Evolutionary conservation across 2,888 invertebrate genomes (phyloP).

Genomic region (Amorpha juglandis): DNA sequence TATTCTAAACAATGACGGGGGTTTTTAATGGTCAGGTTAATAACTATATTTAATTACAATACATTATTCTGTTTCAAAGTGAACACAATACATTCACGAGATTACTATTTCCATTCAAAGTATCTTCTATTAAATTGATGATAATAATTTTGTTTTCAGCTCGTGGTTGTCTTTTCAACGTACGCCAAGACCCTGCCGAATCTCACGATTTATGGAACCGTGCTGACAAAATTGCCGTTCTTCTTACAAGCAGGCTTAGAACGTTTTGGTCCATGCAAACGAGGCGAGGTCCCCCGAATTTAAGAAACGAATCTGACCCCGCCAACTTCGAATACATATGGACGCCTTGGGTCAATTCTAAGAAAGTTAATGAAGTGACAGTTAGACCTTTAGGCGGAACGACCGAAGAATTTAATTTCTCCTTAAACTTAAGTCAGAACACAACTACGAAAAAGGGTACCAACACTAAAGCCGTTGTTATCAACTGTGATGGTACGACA

Average conservation of each 20-base stretch:
- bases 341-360: slow-evolving; percentile 84
- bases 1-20: too few relatives aligned
- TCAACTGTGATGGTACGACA: slow-evolving; percentile 61
- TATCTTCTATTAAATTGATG: slow-evolving; percentile 19
- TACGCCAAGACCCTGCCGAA: slow-evolving; percentile 91
- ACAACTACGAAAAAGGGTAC: slow-evolving; percentile 42
- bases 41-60: too few relatives aligned
- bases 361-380: slow-evolving; percentile 30
- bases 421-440: slow-evolving; percentile 45
- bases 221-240: slow-evolving; percentile 77
- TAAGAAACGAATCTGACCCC: slow-evolving; percentile 86
- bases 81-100: background rate
- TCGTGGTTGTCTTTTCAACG: slow-evolving; percentile 89
- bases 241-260: slow-evolving; percentile 70
- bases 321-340: slow-evolving; percentile 88
- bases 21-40: too few relatives aligned
- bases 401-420: slow-evolving; percentile 45
- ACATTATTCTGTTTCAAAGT: too few relatives aligned
- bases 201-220: slow-evolving; percentile 86
- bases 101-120: too few relatives aligned
- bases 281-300: slow-evolving; percentile 68
- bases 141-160: slow-evolving; percentile 61
- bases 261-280: slow-evolving; percentile 78
- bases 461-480: slow-evolving; percentile 47
- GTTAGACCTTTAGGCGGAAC: slow-evolving; percentile 34